Percentiles rank a stretch among this genome's conserved stretches.
phyloP scores from a whole-genome alignment of 2,113 vertebrate genomes.

The Hippocampus guttulatus region DNA sequence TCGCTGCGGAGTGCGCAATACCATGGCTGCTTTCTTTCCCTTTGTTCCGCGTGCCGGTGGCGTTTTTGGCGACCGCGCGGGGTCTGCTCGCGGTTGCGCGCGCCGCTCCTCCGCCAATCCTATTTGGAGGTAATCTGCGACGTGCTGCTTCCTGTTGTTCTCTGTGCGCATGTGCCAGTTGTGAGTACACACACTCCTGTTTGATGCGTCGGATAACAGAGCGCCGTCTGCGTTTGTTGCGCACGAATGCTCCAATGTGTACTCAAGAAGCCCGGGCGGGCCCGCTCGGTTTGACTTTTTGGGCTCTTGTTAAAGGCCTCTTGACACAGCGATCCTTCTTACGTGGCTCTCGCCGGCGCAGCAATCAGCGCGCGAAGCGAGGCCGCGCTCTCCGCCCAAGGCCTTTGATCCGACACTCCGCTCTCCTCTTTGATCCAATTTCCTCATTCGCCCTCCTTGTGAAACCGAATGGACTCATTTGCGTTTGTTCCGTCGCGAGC shows the following conservation, averaged over 20 bases:
- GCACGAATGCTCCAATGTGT: constrained; percentile 23
- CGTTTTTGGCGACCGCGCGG: constrained; percentile 52
- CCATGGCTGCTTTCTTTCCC: constrained; percentile 48
- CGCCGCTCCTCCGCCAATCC: constrained; percentile 56
- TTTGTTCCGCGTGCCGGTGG: constrained; percentile 62
- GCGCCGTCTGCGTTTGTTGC: constrained; percentile 21
- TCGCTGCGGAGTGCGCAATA: constrained; percentile 48
- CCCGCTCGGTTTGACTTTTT: constrained; percentile 22
- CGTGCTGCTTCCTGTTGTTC: constrained; percentile 43
- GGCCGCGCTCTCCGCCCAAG: constrained; percentile 54
- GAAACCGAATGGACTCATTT: constrained; percentile 55
- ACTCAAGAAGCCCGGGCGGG: constrained; percentile 20
- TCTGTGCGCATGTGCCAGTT: constrained; percentile 29
- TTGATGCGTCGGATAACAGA: constrained; percentile 41
- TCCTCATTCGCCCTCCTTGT: constrained; percentile 51
- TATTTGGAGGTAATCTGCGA: constrained; percentile 66
- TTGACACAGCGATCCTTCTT: constrained; percentile 53
- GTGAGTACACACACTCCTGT: constrained; percentile 33
- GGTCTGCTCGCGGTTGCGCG: constrained; percentile 55
- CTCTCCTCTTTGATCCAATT: constrained; percentile 55
- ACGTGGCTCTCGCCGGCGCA: constrained; percentile 49
- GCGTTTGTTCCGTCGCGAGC: constrained; percentile 36
- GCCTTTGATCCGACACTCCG: constrained; percentile 52
- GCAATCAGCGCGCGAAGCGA: constrained; percentile 53
- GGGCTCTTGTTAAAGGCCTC: constrained; percentile 54